A percentile compares a stretch with the other conserved stretches of the same genome.
Conservation (phyloP, 2,888 invertebrate genomes). For the Pharmacophagus antenor region DNA sequence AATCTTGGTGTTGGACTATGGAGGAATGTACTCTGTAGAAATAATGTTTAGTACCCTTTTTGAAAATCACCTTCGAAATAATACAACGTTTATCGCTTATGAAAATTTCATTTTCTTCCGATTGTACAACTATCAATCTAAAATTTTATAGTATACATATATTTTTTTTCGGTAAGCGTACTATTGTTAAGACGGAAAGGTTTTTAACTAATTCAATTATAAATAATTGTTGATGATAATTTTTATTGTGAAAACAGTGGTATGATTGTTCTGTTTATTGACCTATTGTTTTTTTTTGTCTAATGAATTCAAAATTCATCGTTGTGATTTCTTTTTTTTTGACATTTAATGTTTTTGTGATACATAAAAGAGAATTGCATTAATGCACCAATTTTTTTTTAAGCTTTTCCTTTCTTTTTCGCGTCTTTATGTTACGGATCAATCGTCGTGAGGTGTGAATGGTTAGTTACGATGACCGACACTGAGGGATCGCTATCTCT, state of each 20-base stretch:
- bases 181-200: conserved; percentile 42
- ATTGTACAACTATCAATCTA: no score
- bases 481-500: conserved; percentile 43
- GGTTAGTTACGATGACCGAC: conserved; percentile 52
- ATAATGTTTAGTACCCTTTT: no score
- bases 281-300: conserved; percentile 50
- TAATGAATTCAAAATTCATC: conserved; percentile 81
- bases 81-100: no score
- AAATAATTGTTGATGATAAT: conserved; percentile 46
- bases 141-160: no score
- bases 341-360: conserved; percentile 81
- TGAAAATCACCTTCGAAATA: no score
- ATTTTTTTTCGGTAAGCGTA: conserved; percentile 38
- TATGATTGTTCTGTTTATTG: conserved; percentile 62
- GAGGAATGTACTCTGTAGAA: no score
- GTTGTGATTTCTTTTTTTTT: conserved; percentile 80
- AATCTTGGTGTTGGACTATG: conserved; percentile 1
- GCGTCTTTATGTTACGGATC: conserved; percentile 52
- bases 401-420: conserved; percentile 51
- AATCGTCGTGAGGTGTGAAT: conserved; percentile 52
- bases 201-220: conserved; percentile 43
- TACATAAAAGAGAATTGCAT: conserved; percentile 76
- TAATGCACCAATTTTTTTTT: conserved; percentile 71
- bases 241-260: conserved; percentile 41
- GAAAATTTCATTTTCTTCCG: no score